phyloP scores from a whole-genome alignment of 2,113 vertebrate species.

The Hippocampus guttulatus region DNA sequence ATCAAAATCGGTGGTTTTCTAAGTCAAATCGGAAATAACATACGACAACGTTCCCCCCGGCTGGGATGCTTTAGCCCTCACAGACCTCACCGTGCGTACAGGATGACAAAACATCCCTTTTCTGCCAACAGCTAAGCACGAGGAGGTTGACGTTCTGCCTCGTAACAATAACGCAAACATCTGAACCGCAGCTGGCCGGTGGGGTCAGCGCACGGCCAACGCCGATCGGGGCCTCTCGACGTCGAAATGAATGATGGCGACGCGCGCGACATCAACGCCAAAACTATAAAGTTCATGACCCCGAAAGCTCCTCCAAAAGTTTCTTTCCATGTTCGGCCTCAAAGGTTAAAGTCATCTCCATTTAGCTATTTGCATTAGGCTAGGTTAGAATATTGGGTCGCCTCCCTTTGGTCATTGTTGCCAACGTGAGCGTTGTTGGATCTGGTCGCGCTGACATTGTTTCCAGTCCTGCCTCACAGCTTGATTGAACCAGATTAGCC shows the following conservation, averaged over 20 bases:
- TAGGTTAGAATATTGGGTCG: no score
- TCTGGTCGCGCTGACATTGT: no score
- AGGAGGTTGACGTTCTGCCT: background rate
- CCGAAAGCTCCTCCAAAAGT: slow-evolving; percentile 68
- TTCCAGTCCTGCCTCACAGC: no score
- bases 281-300: slow-evolving; percentile 79
- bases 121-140: background rate
- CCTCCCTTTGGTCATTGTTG: no score
- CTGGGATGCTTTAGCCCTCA: background rate
- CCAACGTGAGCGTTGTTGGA: no score
- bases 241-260: slow-evolving; percentile 79
- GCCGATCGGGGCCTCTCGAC: slow-evolving; percentile 78
- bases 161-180: slow-evolving; percentile 48
- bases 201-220: slow-evolving; percentile 82
- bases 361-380: slow-evolving; percentile 37
- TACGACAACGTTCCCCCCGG: background rate
- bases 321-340: slow-evolving; percentile 78
- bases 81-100: background rate
- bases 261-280: slow-evolving; percentile 71
- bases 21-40: background rate
- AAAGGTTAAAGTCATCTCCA: slow-evolving; percentile 57
- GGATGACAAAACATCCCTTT: background rate
- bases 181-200: slow-evolving; percentile 84
- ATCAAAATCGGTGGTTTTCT: background rate
- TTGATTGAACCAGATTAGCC: no score